Base-by-base conservation (phyloP, 2,797 vertebrate species). In the Philypnodon macrostomus region DNA sequence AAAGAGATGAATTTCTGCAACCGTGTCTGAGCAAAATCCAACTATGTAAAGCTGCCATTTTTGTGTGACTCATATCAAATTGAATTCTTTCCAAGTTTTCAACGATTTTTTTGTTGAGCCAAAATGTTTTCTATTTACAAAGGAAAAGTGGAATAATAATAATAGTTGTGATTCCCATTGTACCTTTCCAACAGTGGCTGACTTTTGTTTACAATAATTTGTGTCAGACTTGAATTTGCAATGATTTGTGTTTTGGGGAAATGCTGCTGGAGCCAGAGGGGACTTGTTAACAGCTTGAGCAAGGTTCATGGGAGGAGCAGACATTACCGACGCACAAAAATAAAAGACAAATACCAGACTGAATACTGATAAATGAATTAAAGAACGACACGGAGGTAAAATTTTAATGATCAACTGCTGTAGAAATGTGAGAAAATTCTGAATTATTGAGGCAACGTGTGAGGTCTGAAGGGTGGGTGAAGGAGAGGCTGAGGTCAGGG, bases 181-280 rank as follows among this genome's bases (percentile, higher is more conserved):
- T 29, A n/a, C 26, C 26, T 44, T 30, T 44, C 11, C 17, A 27
- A 16, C 24, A 29, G 40, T 16, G 15, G 40, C 26, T 24, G n/a
- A 13, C 21, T 23, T 44, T 44, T 44, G 40, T 44, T 30, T 30
- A 44, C 24, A 17, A 26, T 44, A 17, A 29, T 44, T 17, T 44
- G 13, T 10, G 9, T 41, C 13, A 14, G 24, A 15, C 8, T 16
- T 15, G 14, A 27, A 15, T 12, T 10, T n/a, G 38, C 37, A 9
- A 19, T 29, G 27, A 29, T 29, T 29, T 29, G 27, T 23, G 38
- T 27, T 42, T 29, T 14, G 14, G 7, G 24, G 24, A 41, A 29
- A 4, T 29, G 27, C 8, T 11, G 13, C 23, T 4, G 2, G 7
- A 19, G 36, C 36, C 36, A 8, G 18, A 1, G 2, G 40, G 41